Percentiles rank a stretch among this genome's conserved stretches.
Evolutionary conservation across 1,140 invertebrate genomes (phyloP).

Genomic region (Caenorhabditis remanei): DNA sequence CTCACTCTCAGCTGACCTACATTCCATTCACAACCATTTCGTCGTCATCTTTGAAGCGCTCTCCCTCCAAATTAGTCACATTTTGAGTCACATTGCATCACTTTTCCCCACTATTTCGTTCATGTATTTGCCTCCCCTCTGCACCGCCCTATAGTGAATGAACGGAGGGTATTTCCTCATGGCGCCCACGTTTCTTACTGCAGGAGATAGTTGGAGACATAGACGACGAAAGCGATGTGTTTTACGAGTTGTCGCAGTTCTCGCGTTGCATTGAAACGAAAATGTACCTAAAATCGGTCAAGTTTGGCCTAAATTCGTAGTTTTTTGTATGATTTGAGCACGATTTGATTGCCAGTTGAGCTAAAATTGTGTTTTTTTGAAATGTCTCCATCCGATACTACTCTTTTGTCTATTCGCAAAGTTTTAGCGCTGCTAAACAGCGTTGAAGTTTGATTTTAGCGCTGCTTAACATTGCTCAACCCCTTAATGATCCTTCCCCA

Average conservation of each 20-base stretch:
- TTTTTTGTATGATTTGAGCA: too few relatives aligned
- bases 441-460: too few relatives aligned
- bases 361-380: too few relatives aligned
- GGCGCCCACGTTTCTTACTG: conserved; percentile 17
- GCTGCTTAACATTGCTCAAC: neutral
- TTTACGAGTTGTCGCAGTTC: neutral
- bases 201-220: neutral
- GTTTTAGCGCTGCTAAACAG: too few relatives aligned
- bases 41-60: neutral
- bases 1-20: neutral
- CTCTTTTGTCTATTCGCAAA: too few relatives aligned
- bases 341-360: too few relatives aligned
- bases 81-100: conserved; percentile 23
- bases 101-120: neutral
- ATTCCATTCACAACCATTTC: neutral
- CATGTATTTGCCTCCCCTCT: neutral
- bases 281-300: neutral
- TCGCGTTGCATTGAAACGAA: neutral
- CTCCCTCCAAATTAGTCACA: neutral
- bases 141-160: neutral
- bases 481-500: neutral
- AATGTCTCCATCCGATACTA: too few relatives aligned
- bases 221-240: neutral
- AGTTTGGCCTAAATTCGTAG: too few relatives aligned
- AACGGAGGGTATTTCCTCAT: neutral